Evolutionary conservation across 2,888 invertebrate genomes (phyloP), one percentile per base, ranked within the genome.

Genomic region (Yponomeuta malinellus): DNA sequence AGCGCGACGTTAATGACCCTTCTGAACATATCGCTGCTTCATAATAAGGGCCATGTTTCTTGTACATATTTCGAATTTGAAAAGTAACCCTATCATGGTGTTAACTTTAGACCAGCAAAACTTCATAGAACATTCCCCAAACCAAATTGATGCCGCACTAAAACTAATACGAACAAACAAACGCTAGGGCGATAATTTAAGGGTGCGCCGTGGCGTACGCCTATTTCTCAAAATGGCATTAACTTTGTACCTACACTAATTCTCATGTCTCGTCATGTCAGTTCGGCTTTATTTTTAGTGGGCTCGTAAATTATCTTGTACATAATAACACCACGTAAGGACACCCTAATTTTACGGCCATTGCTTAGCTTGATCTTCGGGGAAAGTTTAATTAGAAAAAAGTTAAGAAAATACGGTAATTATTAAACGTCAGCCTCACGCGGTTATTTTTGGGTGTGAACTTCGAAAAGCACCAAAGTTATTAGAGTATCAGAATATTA

Each of bases 271-370:
- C 43, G 6, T 1, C 52, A 15, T 15, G 52, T 59, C 52, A 59
- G 52, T 15, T 59, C 52, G 68, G 74, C 80, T 89, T 29, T 68
- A 89, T 89, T 89, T 83, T 75, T 72, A 85, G 76, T 72, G 69
- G 71, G 15, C 74, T 79, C 84, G 79, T 90, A 85, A 87, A 88
- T 89, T 84, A 88, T 81, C 74, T 78, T 78, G 78, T 74, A 43
- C 43, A 43, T 8, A 43, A 43, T 43, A 74, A 76, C 73, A 79
- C 80, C 83, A 83, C 88, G 52, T 59, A 59, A 82, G 84, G 87
- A 85, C 83, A 82, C 79, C 79, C 68, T 59, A 68, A 48, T 68
- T 68, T 68, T 31, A 68, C 52, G 68, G 68, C 52, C 15, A 59
- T 15, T 59, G 52, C 52, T 1, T 15, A 12, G 52, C 52, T 15